Percentiles rank a stretch among this genome's conserved stretches.
phyloP scores from a whole-genome alignment of 2,113 vertebrate species.

The Cariama cristata region DNA sequence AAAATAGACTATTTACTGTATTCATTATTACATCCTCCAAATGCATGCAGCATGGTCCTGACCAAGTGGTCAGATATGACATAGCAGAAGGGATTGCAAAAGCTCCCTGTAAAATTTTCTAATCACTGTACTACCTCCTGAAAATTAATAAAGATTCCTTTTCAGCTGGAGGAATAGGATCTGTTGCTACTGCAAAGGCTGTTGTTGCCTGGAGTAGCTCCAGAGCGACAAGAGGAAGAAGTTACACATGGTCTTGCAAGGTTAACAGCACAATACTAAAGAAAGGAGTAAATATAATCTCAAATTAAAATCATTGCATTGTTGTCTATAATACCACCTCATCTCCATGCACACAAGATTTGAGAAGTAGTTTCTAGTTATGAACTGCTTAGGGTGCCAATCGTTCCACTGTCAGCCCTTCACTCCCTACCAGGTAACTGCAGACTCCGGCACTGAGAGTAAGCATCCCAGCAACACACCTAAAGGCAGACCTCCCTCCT shows the following conservation, averaged over 20 bases:
- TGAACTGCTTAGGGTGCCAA: background rate
- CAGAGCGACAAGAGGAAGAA: background rate
- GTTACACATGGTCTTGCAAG: background rate
- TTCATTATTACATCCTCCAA: background rate
- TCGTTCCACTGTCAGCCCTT: background rate
- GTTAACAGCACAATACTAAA: background rate
- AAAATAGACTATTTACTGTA: background rate
- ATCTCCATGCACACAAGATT: rapidly evolving
- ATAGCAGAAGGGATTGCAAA: background rate
- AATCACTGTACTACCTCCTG: background rate
- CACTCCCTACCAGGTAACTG: background rate
- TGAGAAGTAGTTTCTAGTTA: background rate
- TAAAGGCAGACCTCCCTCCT: background rate
- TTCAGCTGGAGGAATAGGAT: background rate
- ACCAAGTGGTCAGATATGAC: background rate
- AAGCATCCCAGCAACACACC: background rate
- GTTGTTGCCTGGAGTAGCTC: too few relatives aligned
- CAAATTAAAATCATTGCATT: background rate
- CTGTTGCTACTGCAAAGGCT: background rate
- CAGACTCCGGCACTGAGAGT: background rate
- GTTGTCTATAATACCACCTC: background rate
- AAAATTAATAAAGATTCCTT: background rate
- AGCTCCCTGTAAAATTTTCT: background rate
- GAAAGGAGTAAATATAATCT: background rate
- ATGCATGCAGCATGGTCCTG: background rate